Evolutionary conservation across 2,113 vertebrate species (phyloP).

Genomic region (Brachirus orientalis): DNA sequence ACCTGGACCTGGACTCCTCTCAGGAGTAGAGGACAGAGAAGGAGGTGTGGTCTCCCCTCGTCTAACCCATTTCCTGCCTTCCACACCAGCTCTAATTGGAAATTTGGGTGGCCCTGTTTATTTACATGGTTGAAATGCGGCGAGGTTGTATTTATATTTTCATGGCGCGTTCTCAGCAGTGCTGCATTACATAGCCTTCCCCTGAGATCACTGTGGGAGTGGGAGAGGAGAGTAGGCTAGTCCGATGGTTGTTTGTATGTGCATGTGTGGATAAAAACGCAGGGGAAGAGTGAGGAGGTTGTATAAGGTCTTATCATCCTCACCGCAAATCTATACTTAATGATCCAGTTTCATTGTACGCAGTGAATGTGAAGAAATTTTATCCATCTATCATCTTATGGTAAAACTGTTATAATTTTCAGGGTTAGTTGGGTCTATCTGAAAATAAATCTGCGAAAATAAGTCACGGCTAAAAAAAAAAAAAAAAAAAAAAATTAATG

Average conservation of each 20-base stretch:
- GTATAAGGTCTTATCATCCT: conserved; percentile 29
- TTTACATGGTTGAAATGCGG: conserved; percentile 98
- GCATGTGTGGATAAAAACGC: background rate
- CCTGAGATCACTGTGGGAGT: conserved; percentile 74
- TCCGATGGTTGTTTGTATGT: conserved; percentile 15
- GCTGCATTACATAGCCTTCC: conserved; percentile 88
- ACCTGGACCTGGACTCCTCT: conserved; percentile 32
- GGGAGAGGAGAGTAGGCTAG: conserved; percentile 31
- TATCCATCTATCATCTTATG: too few relatives aligned
- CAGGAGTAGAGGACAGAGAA: conserved; percentile 32
- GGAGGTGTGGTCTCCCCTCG: conserved; percentile 77
- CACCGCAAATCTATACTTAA: conserved; percentile 17
- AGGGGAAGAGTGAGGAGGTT: conserved; percentile 16
- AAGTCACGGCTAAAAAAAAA: background rate
- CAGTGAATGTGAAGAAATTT: too few relatives aligned
- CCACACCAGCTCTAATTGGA: conserved; percentile 96
- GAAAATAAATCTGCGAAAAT: background rate
- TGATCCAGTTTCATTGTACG: background rate
- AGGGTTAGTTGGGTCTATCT: background rate
- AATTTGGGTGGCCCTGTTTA: conserved; percentile 99
- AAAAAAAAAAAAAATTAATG: background rate
- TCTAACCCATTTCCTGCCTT: conserved; percentile 92
- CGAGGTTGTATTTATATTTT: conserved; percentile 95
- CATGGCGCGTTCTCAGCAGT: conserved; percentile 97
- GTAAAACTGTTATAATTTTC: too few relatives aligned